Percentiles rank a stretch among this genome's conserved stretches.
These are phyloP conservation scores for Crax fasciolata DNA, from an alignment of 2,797 vertebrate species.

Conservation along the genomic window DNA sequence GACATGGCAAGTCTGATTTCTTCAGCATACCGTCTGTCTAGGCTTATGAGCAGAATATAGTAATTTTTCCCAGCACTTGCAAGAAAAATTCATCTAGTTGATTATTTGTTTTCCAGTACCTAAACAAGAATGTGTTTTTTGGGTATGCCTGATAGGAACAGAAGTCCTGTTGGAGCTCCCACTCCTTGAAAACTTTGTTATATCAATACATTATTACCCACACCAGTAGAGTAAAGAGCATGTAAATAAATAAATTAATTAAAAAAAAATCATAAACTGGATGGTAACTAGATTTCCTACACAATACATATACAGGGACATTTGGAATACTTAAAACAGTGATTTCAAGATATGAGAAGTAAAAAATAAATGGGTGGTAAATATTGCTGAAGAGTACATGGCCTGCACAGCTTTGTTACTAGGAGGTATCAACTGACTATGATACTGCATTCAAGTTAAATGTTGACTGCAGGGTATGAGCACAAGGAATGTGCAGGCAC, in stretches of 20 bases:
- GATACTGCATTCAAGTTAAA: neutral
- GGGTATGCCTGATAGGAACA: neutral
- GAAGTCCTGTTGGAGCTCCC: neutral
- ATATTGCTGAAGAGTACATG: neutral
- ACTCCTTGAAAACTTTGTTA: neutral
- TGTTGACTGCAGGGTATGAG: neutral
- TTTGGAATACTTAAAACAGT: neutral
- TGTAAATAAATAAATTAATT: neutral
- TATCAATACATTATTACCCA: neutral
- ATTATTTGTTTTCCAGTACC: neutral
- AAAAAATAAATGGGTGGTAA: neutral
- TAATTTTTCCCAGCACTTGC: fast-evolving
- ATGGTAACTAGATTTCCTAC: neutral
- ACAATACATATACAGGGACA: neutral
- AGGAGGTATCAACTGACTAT: neutral
- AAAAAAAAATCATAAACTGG: neutral
- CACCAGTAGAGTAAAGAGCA: neutral
- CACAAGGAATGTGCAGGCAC: neutral
- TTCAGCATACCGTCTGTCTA: neutral
- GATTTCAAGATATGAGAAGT: neutral
- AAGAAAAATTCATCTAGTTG: neutral
- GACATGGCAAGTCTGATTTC: neutral
- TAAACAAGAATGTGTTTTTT: neutral
- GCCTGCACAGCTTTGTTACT: neutral
- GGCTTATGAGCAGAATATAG: neutral